phyloP scores from a whole-genome alignment of 2,888 invertebrate species.

The Chaetogeoica ovagalla region DNA sequence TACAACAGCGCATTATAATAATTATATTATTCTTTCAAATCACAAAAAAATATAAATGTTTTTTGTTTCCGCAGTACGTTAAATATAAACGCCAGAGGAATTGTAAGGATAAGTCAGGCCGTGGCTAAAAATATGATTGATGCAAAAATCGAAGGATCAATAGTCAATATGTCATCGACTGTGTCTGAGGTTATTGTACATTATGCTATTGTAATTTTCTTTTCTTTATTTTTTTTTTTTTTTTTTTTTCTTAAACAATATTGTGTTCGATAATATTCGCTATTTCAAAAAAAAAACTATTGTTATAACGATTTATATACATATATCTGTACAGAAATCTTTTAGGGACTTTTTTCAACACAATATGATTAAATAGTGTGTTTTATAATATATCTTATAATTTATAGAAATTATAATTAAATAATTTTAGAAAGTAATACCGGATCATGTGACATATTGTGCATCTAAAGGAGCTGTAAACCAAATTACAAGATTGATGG shows the following conservation, averaged over 20 bases:
- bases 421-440: slow-evolving; percentile 66
- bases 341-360: no score
- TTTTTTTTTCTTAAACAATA: no score
- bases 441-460: slow-evolving; percentile 79
- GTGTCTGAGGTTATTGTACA: slow-evolving; percentile 69
- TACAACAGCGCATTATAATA: slow-evolving; percentile 59
- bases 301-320: no score
- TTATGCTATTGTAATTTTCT: no score
- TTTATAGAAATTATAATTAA: not conserved
- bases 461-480: slow-evolving; percentile 89
- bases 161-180: slow-evolving; percentile 90
- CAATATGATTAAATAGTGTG: no score
- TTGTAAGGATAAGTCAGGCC: slow-evolving; percentile 83
- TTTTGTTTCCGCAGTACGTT: slow-evolving; percentile 64
- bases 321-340: no score
- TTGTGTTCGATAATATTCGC: no score
- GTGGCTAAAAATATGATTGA: slow-evolving; percentile 74
- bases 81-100: slow-evolving; percentile 80
- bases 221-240: no score
- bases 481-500: slow-evolving; percentile 78
- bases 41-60: no score
- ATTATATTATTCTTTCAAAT: no score
- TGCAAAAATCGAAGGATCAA: slow-evolving; percentile 72
- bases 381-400: no score
- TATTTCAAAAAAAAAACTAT: no score